A percentile compares a stretch with the other conserved stretches of the same genome.
Conservation (phyloP, 2,888 invertebrate species). For the Hypolimnas misippus region DNA sequence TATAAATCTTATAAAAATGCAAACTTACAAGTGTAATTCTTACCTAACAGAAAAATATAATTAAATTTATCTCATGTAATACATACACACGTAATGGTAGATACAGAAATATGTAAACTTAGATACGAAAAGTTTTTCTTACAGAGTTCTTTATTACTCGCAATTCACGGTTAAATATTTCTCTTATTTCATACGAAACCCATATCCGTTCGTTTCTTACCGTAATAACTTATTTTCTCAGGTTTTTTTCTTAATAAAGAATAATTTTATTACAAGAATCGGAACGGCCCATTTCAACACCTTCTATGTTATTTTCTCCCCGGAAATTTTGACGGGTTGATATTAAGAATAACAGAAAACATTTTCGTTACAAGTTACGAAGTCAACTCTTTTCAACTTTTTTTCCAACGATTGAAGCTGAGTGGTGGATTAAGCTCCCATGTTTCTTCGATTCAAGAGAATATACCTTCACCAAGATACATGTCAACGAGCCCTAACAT, state of each 20-base stretch:
- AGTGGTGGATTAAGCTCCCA: no score
- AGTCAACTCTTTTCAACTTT: no score
- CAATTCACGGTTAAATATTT: neutral
- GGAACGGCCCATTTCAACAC: constrained; percentile 18
- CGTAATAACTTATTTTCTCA: constrained; percentile 15
- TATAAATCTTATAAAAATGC: no score
- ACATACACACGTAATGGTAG: neutral
- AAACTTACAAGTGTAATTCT: no score
- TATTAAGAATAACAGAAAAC: constrained; percentile 1
- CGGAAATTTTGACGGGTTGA: neutral
- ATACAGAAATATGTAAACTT: neutral
- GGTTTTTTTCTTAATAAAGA: constrained; percentile 13
- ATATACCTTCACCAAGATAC: no score
- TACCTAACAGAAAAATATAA: no score
- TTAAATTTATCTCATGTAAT: no score
- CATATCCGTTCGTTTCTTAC: neutral
- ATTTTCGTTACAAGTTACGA: neutral
- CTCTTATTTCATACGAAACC: constrained; percentile 1
- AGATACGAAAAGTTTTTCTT: neutral
- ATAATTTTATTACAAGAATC: constrained; percentile 17
- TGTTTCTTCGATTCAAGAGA: no score
- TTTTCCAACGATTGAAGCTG: no score
- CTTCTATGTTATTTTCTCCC: constrained; percentile 16
- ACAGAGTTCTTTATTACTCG: neutral
- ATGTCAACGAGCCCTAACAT: no score